Conservation (phyloP, 2,113 vertebrate genomes). For the Gnathonemus echidnorhynchus region DNA sequence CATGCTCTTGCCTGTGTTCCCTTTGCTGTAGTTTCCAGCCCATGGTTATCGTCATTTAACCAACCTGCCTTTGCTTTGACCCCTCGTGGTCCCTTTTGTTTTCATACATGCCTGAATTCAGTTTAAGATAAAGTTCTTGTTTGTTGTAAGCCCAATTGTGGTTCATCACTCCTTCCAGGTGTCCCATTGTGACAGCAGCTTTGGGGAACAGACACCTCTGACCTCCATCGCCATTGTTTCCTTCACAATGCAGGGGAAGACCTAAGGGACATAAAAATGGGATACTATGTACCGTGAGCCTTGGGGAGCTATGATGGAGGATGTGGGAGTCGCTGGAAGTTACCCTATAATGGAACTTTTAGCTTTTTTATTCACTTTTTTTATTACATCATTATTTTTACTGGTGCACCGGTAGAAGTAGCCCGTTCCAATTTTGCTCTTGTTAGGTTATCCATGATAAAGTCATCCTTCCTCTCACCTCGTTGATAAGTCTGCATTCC, state of each 20-base stretch:
- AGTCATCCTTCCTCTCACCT: neutral
- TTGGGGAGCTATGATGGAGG: neutral
- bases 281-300: neutral
- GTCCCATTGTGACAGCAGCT: neutral
- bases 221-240: neutral
- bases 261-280: neutral
- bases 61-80: neutral
- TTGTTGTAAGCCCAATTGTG: neutral
- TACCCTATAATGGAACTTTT: neutral
- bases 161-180: neutral
- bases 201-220: neutral
- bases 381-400: conserved; percentile 7
- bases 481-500: neutral
- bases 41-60: neutral
- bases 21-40: neutral
- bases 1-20: neutral
- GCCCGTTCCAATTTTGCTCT: neutral
- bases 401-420: neutral
- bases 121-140: neutral
- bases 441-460: neutral
- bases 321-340: neutral
- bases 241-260: neutral
- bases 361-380: conserved; percentile 4
- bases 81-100: neutral
- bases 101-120: neutral